Conservation (phyloP, 2,113 vertebrate species). For the Platichthys flesus region DNA sequence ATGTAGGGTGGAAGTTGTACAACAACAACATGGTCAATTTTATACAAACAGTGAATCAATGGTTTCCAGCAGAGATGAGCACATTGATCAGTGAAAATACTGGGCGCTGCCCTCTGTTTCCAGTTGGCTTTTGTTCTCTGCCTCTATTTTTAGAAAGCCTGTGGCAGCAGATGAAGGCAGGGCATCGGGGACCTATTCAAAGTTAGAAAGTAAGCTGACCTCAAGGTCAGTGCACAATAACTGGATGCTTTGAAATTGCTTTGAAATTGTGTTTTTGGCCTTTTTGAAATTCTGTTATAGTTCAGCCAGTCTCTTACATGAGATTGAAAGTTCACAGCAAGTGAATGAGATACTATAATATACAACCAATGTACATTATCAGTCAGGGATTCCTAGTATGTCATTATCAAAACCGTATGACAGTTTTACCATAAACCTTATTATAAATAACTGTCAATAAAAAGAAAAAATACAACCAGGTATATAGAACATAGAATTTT, state of each 20-base stretch:
- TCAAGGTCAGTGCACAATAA: conserved; percentile 71
- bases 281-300: conserved; percentile 23
- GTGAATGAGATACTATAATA: conserved; percentile 3
- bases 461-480: too few species aligned
- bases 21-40: conserved; percentile 62
- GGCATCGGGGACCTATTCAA: conserved; percentile 72
- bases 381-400: too few species aligned
- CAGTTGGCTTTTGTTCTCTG: conserved; percentile 65
- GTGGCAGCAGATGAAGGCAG: conserved; percentile 70
- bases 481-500: too few species aligned
- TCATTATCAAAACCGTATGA: too few species aligned
- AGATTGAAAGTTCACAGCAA: conserved; percentile 20
- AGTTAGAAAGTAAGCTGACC: conserved; percentile 77
- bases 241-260: conserved; percentile 39
- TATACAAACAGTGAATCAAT: conserved; percentile 72
- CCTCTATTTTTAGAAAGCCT: conserved; percentile 77
- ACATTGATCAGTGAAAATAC: conserved; percentile 75
- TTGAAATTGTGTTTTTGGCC: conserved; percentile 29
- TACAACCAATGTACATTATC: too few species aligned
- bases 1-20: conserved; percentile 48
- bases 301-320: conserved; percentile 29
- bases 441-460: too few species aligned
- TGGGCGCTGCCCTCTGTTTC: conserved; percentile 70
- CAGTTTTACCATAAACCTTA: too few species aligned
- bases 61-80: conserved; percentile 76